Evolutionary conservation across 2,113 vertebrate genomes (phyloP), one percentile per base, ranked within the genome.

Genomic region (Cyphomyrus plagiostoma): DNA sequence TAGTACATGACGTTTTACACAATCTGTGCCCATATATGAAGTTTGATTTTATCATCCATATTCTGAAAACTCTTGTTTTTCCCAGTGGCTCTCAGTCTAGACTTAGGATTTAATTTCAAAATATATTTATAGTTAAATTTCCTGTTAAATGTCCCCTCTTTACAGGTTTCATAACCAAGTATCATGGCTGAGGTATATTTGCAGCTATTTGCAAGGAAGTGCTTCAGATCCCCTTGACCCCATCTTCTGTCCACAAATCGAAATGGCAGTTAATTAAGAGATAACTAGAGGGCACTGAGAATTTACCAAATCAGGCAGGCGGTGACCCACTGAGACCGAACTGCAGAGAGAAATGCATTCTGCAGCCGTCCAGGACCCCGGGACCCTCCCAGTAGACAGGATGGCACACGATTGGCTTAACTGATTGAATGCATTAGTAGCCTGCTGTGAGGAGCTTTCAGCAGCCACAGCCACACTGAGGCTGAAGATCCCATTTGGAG

Each of bases 211-310:
- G 53, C 6, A n/a, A 88, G 86, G 50, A 52, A 23, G 19, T 23
- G 35, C 56, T 45, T 46, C 35, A 45, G 23, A 35, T 7, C 35
- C 10, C 7, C 35, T 8, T 45, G 6, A 9, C 53, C 53, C 35
- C 30, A 56, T 35, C 48, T 52, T 53, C n/a, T 13, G 17, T 46
- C 88, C 35, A 86, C 49, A 66, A 91, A 52, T 89, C 50, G 56
- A 90, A 90, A 86, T 6, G 85, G 39, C 30, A 89, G 89, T 85
- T 91, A 90, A 90, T 91, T 88, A 91, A 90, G 84, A 86, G 56
- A 91, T 88, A 91, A 86, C 86, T 26, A 62, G 39, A 88, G 87
- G 56, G 87, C 35, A n/a, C 13, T 53, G 85, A 7, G 49, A 30
- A n/a, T 87, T 88, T 45, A 45, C 3, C 56, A 66, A 19, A 30